Base-by-base conservation (phyloP, 2,113 vertebrate genomes). In the Blennius ocellaris region DNA sequence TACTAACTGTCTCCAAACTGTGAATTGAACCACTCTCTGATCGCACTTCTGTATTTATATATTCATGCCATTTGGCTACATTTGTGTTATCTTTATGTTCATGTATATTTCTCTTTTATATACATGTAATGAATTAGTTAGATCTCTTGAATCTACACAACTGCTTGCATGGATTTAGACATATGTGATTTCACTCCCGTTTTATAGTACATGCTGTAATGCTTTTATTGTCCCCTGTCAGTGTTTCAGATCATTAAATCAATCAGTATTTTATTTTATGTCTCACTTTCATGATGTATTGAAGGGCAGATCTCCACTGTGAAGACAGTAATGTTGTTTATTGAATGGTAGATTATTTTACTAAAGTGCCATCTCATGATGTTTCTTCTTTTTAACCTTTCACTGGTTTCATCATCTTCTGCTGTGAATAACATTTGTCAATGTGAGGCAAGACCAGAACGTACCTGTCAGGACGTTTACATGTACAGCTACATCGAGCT, bases 251-350 rank as follows among this genome's bases (percentile, higher is more conserved):
- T 64, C 41, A 50, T 70, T 12, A 62, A 15, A 62, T 60, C 41
- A 39, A 54, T 15, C n/a, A n/a, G 43, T 80, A 6, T 69, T 60
- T 76, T 30, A 17, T 45, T 67, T 71, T 44, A 45, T 57, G 8
- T 76, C 7, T 37, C 38, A 11, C 9, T 80, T 30, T 63, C 41
- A 11, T 39, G 14, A 3, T 53, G 36, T 21, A 7, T 11, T 72
- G 43, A 70, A 54, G 45, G 54, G 69, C 41, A 59, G 1, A 43
- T 44, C 55, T 53, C 8, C 36, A 53, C 4, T 0, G 3, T 36
- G 8, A 14, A 38, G 58, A 52, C 37, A 47, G 30, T 55, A n/a
- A 49, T 73, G 9, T 43, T 54, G 16, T 61, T 54, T 30, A 57
- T 48, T 76, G 3, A 10, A 36, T 30, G 55, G 9, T 41, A 5